Percentiles rank a stretch among this genome's conserved stretches.
Evolutionary conservation across 2,113 vertebrate species (phyloP).

Genomic region (Variabilichromis moorii): DNA sequence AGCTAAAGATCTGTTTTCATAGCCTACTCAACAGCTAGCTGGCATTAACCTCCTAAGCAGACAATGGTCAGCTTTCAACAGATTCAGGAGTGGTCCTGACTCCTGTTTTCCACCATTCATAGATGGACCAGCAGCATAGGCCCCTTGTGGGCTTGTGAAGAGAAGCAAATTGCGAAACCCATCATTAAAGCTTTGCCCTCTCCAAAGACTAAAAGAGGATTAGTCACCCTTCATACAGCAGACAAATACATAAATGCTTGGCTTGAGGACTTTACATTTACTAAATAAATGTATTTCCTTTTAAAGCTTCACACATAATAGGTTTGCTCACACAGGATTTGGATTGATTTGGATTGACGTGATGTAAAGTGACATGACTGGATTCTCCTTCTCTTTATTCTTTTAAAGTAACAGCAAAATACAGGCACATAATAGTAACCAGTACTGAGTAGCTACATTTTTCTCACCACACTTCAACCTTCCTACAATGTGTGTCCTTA

Average conservation of each 20-base stretch:
- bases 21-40: not conserved
- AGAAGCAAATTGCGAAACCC: not conserved
- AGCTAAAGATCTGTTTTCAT: not conserved
- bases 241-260: not conserved
- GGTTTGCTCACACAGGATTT: not conserved
- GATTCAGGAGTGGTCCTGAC: not conserved
- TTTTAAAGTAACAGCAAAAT: not conserved
- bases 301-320: not conserved
- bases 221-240: not conserved
- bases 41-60: not conserved
- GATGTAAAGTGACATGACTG: not conserved
- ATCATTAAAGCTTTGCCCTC: not conserved
- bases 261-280: not conserved
- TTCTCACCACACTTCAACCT: not conserved
- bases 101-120: not conserved
- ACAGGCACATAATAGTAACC: not conserved
- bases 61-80: not conserved
- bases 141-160: not conserved
- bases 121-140: not conserved
- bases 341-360: not conserved
- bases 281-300: not conserved
- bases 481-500: not conserved
- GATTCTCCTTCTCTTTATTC: not conserved
- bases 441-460: not conserved
- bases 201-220: not conserved